A percentile compares a stretch with the other conserved stretches of the same genome.
phyloP scores from a whole-genome alignment of 2,797 vertebrate genomes.

The Pantherophis vulpinus region DNA sequence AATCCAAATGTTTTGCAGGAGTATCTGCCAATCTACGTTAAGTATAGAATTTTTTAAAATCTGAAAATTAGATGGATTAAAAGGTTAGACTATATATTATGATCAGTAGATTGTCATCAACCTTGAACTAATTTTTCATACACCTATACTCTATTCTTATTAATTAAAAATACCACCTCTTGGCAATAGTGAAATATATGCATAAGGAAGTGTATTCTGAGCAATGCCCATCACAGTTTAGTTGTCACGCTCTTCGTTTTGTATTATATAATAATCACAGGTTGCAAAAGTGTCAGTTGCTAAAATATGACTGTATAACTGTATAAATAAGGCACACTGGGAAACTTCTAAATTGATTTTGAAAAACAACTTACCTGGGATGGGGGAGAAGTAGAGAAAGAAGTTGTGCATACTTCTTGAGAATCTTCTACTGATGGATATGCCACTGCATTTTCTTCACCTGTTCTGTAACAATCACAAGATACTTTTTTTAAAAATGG shows the following conservation, averaged over 20 bases:
- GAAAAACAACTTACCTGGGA: slow-evolving; percentile 83
- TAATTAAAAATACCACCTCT: background rate
- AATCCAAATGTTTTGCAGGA: slow-evolving; percentile 21
- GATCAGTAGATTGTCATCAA: background rate
- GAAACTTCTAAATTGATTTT: background rate
- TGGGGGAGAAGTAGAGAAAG: slow-evolving; percentile 97
- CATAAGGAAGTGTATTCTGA: background rate
- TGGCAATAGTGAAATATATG: background rate
- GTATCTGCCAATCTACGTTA: background rate
- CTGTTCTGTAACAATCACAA: slow-evolving; percentile 72
- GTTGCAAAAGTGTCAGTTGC: background rate
- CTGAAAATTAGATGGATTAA: background rate
- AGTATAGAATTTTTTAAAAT: slow-evolving; percentile 6
- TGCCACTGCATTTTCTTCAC: slow-evolving; percentile 80
- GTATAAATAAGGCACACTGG: background rate
- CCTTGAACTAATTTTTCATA: background rate
- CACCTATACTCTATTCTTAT: background rate
- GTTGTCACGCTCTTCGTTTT: background rate
- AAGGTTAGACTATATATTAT: background rate
- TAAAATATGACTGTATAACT: background rate
- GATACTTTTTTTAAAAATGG: slow-evolving; percentile 29
- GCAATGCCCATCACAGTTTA: background rate
- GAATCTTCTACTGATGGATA: slow-evolving; percentile 92
- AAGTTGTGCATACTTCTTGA: slow-evolving; percentile 96
- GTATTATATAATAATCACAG: background rate